These are phyloP conservation scores for Macrosteles quadrilineatus DNA, from an alignment of 1,140 invertebrate species.

Conservation along the genomic window DNA sequence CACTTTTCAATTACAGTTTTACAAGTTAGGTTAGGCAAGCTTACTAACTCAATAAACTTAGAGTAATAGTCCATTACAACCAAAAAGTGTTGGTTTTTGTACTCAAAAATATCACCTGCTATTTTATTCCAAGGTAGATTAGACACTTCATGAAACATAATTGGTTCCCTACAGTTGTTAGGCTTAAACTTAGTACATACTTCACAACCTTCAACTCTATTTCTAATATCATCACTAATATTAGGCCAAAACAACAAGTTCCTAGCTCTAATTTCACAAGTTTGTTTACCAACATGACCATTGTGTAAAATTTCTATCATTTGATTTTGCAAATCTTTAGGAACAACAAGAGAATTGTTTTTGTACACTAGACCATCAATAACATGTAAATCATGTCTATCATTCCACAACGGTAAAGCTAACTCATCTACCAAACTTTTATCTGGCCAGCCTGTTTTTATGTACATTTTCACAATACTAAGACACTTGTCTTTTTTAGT, in stretches of 20 bases:
- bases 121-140: constrained; percentile 33
- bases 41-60: neutral
- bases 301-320: constrained; percentile 43
- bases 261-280: constrained; percentile 35
- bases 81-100: constrained; percentile 22
- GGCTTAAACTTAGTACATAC: too few relatives aligned
- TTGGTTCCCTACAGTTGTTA: too few relatives aligned
- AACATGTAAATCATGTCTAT: neutral
- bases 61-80: constrained; percentile 16
- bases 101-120: constrained; percentile 38
- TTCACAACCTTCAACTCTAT: constrained; percentile 33
- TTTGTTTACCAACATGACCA: constrained; percentile 42
- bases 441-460: too few relatives aligned
- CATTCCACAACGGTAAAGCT: too few relatives aligned
- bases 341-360: constrained; percentile 46
- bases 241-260: constrained; percentile 40
- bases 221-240: constrained; percentile 43
- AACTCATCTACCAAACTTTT: too few relatives aligned
- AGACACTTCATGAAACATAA: too few relatives aligned
- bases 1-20: constrained; percentile 17
- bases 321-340: constrained; percentile 42
- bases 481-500: too few relatives aligned
- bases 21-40: neutral
- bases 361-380: constrained; percentile 45
- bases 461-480: too few relatives aligned